These are phyloP conservation scores for Crocuta crocuta DNA, from an alignment of 2,113 vertebrate species.

Conservation along the genomic window DNA sequence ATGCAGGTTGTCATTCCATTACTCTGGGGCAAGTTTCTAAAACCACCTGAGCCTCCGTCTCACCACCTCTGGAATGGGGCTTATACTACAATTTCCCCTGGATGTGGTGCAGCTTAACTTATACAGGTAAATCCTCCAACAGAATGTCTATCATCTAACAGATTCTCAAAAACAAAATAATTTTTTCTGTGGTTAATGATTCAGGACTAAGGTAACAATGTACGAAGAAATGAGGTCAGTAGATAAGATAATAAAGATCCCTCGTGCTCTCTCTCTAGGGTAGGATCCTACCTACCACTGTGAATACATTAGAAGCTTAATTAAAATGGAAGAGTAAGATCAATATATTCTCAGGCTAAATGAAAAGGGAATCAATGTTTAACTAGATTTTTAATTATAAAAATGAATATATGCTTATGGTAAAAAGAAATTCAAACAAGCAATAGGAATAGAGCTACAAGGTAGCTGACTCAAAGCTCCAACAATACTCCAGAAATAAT, in stretches of 20 bases:
- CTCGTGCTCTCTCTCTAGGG: neutral
- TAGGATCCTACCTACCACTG: neutral
- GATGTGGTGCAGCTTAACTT: neutral
- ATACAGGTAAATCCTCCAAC: neutral
- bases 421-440: slow-evolving; percentile 44
- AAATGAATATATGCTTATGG: slow-evolving; percentile 36
- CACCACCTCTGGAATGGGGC: neutral
- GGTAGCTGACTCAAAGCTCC: neutral
- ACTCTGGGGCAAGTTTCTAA: neutral
- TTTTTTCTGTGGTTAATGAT: slow-evolving; percentile 34
- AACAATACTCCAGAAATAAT: neutral
- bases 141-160: neutral
- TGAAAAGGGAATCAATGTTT: slow-evolving; percentile 62
- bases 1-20: neutral
- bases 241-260: slow-evolving; percentile 48
- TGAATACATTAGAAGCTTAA: slow-evolving; percentile 73
- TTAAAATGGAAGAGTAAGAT: slow-evolving; percentile 64
- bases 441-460: neutral
- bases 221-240: slow-evolving; percentile 55
- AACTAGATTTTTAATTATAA: slow-evolving; percentile 71
- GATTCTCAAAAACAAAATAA: neutral
- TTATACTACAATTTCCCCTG: neutral
- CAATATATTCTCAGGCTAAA: slow-evolving; percentile 55
- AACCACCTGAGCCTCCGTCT: neutral
- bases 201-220: slow-evolving; percentile 39